Evolutionary conservation across 2,113 vertebrate genomes (phyloP), one percentile per base, ranked within the genome.

Genomic region (Misgurnus mizolepis): DNA sequence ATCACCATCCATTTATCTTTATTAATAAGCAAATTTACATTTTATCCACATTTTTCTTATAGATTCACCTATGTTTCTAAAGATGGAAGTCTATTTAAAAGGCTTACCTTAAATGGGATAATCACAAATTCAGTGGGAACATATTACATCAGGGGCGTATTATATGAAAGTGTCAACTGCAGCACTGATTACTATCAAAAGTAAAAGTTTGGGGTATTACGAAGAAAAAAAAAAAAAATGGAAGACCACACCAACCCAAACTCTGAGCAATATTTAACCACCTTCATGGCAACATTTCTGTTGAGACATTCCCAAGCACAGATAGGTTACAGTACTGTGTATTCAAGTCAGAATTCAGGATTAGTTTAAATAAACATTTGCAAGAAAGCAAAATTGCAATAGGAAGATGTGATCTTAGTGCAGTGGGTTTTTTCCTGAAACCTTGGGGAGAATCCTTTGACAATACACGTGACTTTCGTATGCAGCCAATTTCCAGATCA

Each of bases 311-410:
- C 58, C 77, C 56, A 83, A 39, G 56, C 49, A 79, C 49, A 72
- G 80, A 73, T 43, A 62, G 50, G 43, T 40, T 79, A 78, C 81
- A 85, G 74, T 82, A 80, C 76, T 62, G 53, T 61, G 41, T 72
- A 39, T 85, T 86, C 60, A 84, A 84, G 78, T 74, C 61, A 78
- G 80, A 68, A 71, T 68, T 82, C 64, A 80, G 49, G 58, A 76
- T 72, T 40, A 40, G 45, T 79, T 67, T 10, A 10, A 71, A 67
- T 53, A 67, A 18, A 11, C 6, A 6, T 58, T 58, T 53, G 50
- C 55, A 55, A 5, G 56, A 80, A 65, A 40, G 8, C 40, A 49
- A 47, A 62, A 41, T 40, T 15, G 17, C 67, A 64, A 84, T 18
- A 58, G 65, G 1, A 45, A 79, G 56, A 34, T 53, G 34, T 75